Percentiles rank a stretch among this genome's conserved stretches.
These are phyloP conservation scores for Leptodactylus fuscus DNA, from an alignment of 2,113 vertebrate genomes.

Conservation along the genomic window DNA sequence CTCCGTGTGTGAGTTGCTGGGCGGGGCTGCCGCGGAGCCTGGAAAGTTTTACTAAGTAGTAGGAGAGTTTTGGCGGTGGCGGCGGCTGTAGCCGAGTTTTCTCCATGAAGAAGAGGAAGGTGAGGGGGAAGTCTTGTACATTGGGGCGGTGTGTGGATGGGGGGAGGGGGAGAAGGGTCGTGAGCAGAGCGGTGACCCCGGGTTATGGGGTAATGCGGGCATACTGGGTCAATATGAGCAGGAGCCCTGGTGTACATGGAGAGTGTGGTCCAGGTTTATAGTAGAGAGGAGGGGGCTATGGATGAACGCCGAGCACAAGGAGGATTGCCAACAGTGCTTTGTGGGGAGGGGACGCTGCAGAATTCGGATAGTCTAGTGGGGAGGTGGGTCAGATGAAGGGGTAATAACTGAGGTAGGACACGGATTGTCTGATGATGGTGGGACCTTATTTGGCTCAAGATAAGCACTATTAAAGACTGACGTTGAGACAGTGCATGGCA, in stretches of 20 bases:
- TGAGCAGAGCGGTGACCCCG: background rate
- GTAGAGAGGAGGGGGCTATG: background rate
- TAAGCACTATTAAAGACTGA: too few species aligned
- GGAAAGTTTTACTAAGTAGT: conserved; percentile 40
- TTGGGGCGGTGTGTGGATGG: background rate
- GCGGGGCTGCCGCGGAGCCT: conserved; percentile 23
- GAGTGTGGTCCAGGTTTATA: background rate
- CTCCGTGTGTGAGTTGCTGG: conserved; percentile 23
- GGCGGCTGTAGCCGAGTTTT: background rate
- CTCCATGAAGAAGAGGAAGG: conserved; percentile 52
- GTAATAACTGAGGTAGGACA: too few species aligned
- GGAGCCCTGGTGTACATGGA: background rate
- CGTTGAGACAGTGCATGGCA: too few species aligned
- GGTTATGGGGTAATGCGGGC: background rate
- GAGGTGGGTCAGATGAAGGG: too few species aligned
- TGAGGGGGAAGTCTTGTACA: background rate
- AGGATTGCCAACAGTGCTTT: background rate
- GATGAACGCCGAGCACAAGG: background rate
- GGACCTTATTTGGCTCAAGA: too few species aligned
- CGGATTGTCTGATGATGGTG: background rate
- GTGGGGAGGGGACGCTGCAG: background rate
- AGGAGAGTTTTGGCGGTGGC: conserved; percentile 17
- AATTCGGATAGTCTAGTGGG: background rate
- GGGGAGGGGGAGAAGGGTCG: background rate
- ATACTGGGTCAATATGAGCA: background rate